Evolutionary conservation across 2,113 vertebrate genomes (phyloP).

Genomic region (Pogona vitticeps): DNA sequence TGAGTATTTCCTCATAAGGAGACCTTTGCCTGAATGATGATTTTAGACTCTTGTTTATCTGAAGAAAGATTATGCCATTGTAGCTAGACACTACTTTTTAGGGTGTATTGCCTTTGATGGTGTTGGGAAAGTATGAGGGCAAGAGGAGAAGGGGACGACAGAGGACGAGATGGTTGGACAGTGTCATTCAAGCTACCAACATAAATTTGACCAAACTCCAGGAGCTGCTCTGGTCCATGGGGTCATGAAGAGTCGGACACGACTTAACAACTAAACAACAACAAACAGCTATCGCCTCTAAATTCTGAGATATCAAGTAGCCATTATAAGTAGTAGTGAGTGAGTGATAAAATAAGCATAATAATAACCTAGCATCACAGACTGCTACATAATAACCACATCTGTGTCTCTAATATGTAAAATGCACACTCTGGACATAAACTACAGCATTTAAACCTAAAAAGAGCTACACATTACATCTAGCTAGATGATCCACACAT

Average conservation of each 20-base stretch:
- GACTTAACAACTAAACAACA: too few relatives aligned
- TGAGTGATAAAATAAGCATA: too few relatives aligned
- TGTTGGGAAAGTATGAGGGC: too few relatives aligned
- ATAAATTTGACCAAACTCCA: too few relatives aligned
- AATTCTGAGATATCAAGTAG: background rate
- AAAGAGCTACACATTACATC: background rate
- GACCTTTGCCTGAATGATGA: background rate
- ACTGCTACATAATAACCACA: background rate
- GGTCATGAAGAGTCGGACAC: too few relatives aligned
- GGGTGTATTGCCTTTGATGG: too few relatives aligned
- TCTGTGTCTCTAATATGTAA: background rate
- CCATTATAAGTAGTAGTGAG: background rate
- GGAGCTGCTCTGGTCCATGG: too few relatives aligned
- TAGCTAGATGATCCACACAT: background rate
- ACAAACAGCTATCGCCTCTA: background rate
- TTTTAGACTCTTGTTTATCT: background rate
- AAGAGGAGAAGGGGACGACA: too few relatives aligned
- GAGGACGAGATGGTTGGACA: too few relatives aligned
- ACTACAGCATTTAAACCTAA: background rate
- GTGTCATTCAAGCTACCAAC: too few relatives aligned
- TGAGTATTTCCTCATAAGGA: background rate
- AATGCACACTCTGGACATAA: background rate
- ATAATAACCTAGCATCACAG: too few relatives aligned
- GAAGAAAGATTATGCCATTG: background rate
- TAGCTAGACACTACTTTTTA: background rate